Evolutionary conservation across 92 coral and sea anemone species (phyloP), one percentile per base, ranked within the genome.

Genomic region (Porites divaricata): DNA sequence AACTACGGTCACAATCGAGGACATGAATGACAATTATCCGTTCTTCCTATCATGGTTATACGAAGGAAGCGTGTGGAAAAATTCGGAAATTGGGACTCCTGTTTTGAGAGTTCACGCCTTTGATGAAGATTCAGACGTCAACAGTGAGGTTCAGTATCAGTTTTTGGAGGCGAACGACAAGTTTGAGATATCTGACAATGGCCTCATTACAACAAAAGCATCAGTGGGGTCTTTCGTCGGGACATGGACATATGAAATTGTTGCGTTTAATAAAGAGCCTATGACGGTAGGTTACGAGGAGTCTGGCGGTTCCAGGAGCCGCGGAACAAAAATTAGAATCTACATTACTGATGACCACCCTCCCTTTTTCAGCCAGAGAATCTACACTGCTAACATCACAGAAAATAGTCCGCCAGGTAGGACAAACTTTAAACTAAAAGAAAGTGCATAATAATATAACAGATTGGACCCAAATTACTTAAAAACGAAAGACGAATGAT

Each of bases 21-120:
- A 96, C 59, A 81, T 70, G 13, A 96, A 96, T 77, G 99, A 96
- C 48, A 89, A 92, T 62, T 96, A 88, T 74, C 99, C 99, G 0
- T 58, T 41, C 19, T 96, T 96, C 62, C 75, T 59, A 12, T 66
- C 86, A 17, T 85, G 76, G 45, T 83, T 67, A 16, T 96, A 96
- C 76, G 77, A 57, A 72, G 95, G 92, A 13, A 88, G 95, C 58
- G 87, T 91, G 1, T 85, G 86, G 78, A 75, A 76, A 67, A 81
- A 82, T 26, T 64, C 93, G 10, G 72, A 78, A 6, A 71, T 90
- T 14, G 99, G 99, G 1, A 88, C 92, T n/a, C 75, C 85, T 3
- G 80, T 96, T 45, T 77, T 92, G 24, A 85, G 62, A 53, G 93
- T 96, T 19, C 83, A 86, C 53, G 99, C 98, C 22, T 80, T 75